Evolutionary conservation across 2,113 vertebrate genomes (phyloP).

Genomic region (Lontra canadensis): DNA sequence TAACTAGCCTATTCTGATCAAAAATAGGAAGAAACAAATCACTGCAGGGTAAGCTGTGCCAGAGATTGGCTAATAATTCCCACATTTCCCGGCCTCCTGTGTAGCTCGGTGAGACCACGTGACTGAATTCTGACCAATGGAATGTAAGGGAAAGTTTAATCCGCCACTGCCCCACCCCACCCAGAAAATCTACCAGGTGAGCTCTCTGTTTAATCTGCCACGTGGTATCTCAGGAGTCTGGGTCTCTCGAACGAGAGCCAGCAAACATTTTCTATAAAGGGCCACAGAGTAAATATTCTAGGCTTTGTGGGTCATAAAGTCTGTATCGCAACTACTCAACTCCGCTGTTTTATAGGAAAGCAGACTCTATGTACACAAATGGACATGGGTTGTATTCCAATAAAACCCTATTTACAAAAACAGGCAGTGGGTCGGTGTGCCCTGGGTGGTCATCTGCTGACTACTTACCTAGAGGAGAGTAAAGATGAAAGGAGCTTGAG

Average conservation of each 20-base stretch:
- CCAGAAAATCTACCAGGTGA: neutral
- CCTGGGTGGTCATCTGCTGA: neutral
- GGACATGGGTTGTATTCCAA: neutral
- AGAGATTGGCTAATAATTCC: neutral
- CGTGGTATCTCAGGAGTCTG: neutral
- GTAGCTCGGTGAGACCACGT: neutral
- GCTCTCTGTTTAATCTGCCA: neutral
- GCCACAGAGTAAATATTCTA: neutral
- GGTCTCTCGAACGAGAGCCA: neutral
- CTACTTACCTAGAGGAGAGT: neutral
- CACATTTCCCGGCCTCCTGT: neutral
- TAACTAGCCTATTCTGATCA: neutral
- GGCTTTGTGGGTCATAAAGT: neutral
- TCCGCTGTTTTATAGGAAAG: neutral
- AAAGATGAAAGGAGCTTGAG: neutral
- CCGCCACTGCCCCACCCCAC: neutral
- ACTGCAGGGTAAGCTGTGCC: neutral
- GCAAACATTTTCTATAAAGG: neutral
- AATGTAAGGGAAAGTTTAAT: neutral
- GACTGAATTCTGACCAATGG: neutral
- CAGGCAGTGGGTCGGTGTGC: neutral
- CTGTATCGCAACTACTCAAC: neutral
- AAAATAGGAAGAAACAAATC: constrained; percentile 13
- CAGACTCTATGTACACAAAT: neutral
- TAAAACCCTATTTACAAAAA: constrained; percentile 1